These are phyloP conservation scores for Drosophila subsilvestris DNA, from an alignment of 2,888 invertebrate genomes.

Conservation along the genomic window DNA sequence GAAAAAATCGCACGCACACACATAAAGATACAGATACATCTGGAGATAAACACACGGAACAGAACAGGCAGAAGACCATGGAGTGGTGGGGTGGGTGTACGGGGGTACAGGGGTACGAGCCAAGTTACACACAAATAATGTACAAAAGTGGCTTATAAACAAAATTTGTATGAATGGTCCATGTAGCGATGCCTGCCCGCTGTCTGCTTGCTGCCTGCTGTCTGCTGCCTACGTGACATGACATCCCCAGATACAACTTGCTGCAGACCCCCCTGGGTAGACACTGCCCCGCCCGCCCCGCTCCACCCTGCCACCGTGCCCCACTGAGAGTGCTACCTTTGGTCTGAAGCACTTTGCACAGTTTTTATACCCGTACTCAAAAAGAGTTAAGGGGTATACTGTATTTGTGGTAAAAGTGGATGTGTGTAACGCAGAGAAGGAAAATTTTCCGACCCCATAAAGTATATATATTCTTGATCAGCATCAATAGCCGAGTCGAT, in stretches of 20 bases:
- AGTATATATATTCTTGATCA: no score
- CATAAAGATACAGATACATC: slow-evolving; percentile 23
- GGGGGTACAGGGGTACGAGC: slow-evolving; percentile 34
- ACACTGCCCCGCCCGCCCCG: background rate
- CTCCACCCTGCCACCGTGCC: background rate
- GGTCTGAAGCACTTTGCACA: slow-evolving; percentile 38
- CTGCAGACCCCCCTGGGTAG: slow-evolving; percentile 45
- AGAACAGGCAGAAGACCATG: slow-evolving; percentile 6
- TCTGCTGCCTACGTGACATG: slow-evolving; percentile 70
- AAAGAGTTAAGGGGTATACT: no score
- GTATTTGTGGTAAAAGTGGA: no score
- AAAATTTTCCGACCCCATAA: no score
- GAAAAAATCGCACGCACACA: slow-evolving; percentile 21
- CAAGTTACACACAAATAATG: slow-evolving; percentile 76
- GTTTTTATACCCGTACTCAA: no score
- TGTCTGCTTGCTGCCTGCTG: background rate
- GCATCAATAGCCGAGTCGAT: no score
- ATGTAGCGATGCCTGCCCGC: slow-evolving; percentile 58
- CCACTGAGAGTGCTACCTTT: slow-evolving; percentile 33
- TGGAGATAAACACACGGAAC: slow-evolving; percentile 53
- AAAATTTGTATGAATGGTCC: slow-evolving; percentile 79
- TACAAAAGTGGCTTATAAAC: slow-evolving; percentile 77
- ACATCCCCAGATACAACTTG: slow-evolving; percentile 70
- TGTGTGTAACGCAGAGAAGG: no score
- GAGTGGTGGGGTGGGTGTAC: no score